phyloP scores from a whole-genome alignment of 2,888 invertebrate genomes.

The Strigamia maritima region DNA sequence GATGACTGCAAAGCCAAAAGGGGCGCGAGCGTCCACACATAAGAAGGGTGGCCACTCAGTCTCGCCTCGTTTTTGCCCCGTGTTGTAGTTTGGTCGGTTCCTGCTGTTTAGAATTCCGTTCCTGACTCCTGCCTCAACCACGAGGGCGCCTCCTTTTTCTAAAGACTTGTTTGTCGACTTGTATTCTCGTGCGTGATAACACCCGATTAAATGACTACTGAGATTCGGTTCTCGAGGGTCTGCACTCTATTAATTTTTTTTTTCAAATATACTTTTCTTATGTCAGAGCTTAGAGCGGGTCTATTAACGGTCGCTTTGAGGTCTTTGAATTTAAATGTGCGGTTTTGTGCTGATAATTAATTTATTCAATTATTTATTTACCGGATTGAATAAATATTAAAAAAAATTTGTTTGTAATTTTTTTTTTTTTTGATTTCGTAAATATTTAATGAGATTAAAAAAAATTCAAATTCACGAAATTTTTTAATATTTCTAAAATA shows the following conservation, averaged over 20 bases:
- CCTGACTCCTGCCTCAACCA: background rate
- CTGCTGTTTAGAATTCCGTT: slow-evolving; percentile 14
- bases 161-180: slow-evolving; percentile 24
- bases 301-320: background rate
- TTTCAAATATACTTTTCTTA: background rate
- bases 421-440: background rate
- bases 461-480: no score
- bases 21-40: slow-evolving; percentile 22
- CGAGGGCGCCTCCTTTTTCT: slow-evolving; percentile 12
- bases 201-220: slow-evolving; percentile 27
- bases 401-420: background rate
- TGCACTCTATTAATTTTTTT: background rate
- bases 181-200: slow-evolving; percentile 27
- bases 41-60: slow-evolving; percentile 7
- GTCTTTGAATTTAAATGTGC: background rate
- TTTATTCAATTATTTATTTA: background rate
- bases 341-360: background rate
- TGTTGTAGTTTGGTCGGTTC: background rate
- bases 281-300: background rate
- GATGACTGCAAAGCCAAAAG: slow-evolving; percentile 18
- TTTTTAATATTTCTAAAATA: no score
- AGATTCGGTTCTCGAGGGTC: slow-evolving; percentile 14
- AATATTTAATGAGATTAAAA: no score
- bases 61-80: background rate
- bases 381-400: background rate